Percentiles rank a stretch among this genome's conserved stretches.
Evolutionary conservation across 2,113 vertebrate genomes (phyloP).

Genomic region (Archocentrus centrarchus): DNA sequence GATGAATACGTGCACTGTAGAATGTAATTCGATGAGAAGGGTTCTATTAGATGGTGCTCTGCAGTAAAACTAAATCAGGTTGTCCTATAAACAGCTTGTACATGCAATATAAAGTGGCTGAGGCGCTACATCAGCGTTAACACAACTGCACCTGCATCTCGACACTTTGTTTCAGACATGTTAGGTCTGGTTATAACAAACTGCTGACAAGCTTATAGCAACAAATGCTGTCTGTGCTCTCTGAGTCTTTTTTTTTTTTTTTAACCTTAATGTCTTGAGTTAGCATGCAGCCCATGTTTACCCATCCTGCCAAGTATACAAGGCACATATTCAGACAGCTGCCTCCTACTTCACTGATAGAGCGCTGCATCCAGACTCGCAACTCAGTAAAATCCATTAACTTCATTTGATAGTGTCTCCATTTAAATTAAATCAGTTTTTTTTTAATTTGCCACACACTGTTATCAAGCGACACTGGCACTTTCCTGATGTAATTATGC

Average conservation of each 20-base stretch:
- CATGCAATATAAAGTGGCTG: neutral
- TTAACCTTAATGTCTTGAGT: constrained; percentile 51
- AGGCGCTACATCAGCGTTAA: neutral
- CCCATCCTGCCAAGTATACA: constrained; percentile 58
- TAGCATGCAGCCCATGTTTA: constrained; percentile 73
- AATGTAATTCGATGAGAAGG: neutral
- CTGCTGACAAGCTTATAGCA: neutral
- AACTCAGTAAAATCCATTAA: constrained; percentile 29
- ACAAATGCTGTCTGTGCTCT: constrained; percentile 21
- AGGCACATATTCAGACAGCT: constrained; percentile 68
- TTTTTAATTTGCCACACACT: neutral
- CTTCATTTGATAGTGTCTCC: neutral
- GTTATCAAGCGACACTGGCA: neutral
- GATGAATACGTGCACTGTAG: neutral
- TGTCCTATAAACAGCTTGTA: neutral
- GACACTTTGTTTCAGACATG: neutral
- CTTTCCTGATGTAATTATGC: neutral
- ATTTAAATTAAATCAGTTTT: constrained; percentile 12
- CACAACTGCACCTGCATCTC: neutral
- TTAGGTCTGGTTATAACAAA: neutral
- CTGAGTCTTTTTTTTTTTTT: neutral
- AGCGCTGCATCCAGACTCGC: constrained; percentile 54
- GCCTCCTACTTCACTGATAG: constrained; percentile 50
- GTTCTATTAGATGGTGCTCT: constrained; percentile 5
- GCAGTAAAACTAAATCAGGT: neutral